These are phyloP conservation scores for Anguilla japonica DNA, from an alignment of 2,113 vertebrate species.

Conservation along the genomic window DNA sequence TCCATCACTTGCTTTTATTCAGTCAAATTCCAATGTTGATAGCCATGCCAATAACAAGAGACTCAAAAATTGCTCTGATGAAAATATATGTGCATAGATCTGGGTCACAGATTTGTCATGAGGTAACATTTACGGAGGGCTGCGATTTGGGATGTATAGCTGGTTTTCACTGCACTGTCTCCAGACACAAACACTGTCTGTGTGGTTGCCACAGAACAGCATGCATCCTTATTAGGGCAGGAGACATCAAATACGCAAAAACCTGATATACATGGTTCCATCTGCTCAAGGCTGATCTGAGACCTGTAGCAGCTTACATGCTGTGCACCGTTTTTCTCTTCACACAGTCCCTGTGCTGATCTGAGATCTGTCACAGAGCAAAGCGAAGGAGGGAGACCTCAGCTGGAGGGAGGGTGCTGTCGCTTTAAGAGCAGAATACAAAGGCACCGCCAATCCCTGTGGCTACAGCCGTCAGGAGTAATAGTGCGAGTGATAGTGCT, in stretches of 20 bases:
- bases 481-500: background rate
- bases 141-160: background rate
- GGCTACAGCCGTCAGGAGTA: background rate
- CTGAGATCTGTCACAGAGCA: background rate
- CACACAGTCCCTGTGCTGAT: background rate
- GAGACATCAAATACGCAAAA: background rate
- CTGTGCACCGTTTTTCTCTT: background rate
- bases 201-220: background rate
- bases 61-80: background rate
- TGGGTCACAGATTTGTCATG: background rate
- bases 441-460: background rate
- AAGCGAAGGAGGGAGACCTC: background rate
- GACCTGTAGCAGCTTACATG: background rate
- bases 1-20: background rate
- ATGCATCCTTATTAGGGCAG: background rate
- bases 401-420: background rate
- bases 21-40: background rate
- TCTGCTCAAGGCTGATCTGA: background rate
- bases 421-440: background rate
- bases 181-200: background rate
- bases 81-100: background rate
- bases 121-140: background rate
- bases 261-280: background rate
- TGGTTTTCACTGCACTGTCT: background rate
- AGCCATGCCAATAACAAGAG: background rate